Evolutionary conservation across 2,888 invertebrate genomes (phyloP).

Genomic region (Lagria hirta): DNA sequence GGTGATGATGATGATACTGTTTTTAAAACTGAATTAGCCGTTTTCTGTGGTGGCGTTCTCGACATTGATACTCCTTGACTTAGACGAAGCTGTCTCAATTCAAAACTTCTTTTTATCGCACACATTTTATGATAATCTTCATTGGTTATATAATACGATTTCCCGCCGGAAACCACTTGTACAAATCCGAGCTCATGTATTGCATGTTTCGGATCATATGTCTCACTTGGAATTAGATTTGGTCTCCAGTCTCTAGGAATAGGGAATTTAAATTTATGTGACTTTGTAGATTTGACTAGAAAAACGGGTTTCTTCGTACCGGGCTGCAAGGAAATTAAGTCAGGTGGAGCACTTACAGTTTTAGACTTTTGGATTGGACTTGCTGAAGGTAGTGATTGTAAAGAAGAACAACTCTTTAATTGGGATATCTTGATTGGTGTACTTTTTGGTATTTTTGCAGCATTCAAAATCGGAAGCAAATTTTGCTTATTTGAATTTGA

Average conservation of each 20-base stretch:
- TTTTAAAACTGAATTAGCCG: constrained; percentile 42
- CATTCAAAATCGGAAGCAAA: constrained; percentile 29
- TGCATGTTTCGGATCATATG: constrained; percentile 43
- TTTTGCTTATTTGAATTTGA: constrained; percentile 27
- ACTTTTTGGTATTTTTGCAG: constrained; percentile 48
- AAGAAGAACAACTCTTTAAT: constrained; percentile 43
- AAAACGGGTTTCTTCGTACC: constrained; percentile 45
- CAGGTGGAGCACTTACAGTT: constrained; percentile 42
- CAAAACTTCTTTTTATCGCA: constrained; percentile 65
- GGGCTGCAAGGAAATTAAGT: constrained; percentile 50
- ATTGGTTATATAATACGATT: constrained; percentile 75
- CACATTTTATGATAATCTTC: constrained; percentile 81
- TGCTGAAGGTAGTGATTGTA: constrained; percentile 31
- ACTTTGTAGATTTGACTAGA: constrained; percentile 45
- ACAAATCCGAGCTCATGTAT: constrained; percentile 61
- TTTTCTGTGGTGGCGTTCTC: constrained; percentile 23
- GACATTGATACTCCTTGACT: constrained; percentile 54
- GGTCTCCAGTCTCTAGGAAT: constrained; percentile 72
- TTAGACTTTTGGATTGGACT: constrained; percentile 29
- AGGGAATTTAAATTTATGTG: constrained; percentile 53
- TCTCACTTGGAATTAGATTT: constrained; percentile 66
- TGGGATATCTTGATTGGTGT: constrained; percentile 51
- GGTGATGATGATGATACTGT: constrained; percentile 39
- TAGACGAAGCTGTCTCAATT: constrained; percentile 56
- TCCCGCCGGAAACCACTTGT: constrained; percentile 77